These are phyloP conservation scores for Gymnothorax reevesii DNA, from an alignment of 2,797 vertebrate genomes.

Conservation along the genomic window DNA sequence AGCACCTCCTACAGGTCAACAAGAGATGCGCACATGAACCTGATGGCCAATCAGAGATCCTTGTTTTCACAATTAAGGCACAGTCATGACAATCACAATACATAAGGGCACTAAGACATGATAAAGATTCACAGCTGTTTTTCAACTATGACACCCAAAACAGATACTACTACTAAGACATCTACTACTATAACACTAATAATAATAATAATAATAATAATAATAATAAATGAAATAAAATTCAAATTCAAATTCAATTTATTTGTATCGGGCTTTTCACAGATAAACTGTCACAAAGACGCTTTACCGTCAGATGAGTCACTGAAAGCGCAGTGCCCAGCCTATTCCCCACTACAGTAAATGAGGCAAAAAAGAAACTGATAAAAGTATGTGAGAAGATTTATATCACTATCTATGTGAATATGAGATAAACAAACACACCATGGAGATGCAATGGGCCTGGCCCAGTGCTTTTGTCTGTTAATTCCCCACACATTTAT, in stretches of 20 bases:
- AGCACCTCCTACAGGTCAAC: conserved; percentile 84
- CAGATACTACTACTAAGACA: neutral
- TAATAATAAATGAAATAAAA: neutral
- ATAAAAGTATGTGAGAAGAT: neutral
- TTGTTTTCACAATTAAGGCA: neutral
- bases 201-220: conserved; percentile 7
- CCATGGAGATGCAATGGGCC: conserved; percentile 80
- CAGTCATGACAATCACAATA: neutral
- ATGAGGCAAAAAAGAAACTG: too few relatives aligned
- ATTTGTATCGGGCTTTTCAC: too few relatives aligned
- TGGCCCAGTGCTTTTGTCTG: conserved; percentile 75
- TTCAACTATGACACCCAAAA: neutral
- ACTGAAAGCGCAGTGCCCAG: too few relatives aligned
- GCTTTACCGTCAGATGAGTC: too few relatives aligned
- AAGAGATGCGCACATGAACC: conserved; percentile 16
- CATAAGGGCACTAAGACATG: neutral
- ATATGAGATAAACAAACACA: conserved; percentile 17
- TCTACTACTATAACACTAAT: neutral
- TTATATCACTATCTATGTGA: neutral
- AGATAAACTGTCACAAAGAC: too few relatives aligned
- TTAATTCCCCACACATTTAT: conserved; percentile 88
- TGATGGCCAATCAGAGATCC: neutral
- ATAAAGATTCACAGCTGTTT: neutral
- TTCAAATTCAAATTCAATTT: too few relatives aligned
- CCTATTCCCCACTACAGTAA: too few relatives aligned